A percentile compares a stretch with the other conserved stretches of the same genome.
Evolutionary conservation across 2,888 invertebrate genomes (phyloP).

Genomic region (Oscheius sp.): DNA sequence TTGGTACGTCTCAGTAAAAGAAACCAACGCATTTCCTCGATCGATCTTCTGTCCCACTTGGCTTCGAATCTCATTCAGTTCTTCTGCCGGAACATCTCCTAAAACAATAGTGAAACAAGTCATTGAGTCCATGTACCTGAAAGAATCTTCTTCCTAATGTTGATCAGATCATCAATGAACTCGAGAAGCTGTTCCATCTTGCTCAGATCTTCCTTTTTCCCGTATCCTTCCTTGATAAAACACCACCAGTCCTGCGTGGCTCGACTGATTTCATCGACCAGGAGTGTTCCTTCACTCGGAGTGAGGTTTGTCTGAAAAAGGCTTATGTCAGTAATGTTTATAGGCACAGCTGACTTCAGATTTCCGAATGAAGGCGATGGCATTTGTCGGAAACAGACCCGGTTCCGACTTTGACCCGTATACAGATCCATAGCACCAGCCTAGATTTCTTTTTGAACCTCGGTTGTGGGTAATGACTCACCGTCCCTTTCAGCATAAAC

Average conservation of each 20-base stretch:
- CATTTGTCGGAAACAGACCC: slow-evolving; percentile 39
- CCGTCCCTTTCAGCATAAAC: slow-evolving; percentile 40
- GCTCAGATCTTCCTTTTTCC: slow-evolving; percentile 28
- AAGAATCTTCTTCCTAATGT: slow-evolving; percentile 32
- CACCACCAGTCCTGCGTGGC: slow-evolving; percentile 38
- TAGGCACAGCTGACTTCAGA: neutral
- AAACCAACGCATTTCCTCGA: slow-evolving; percentile 47
- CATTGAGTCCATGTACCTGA: slow-evolving; percentile 2
- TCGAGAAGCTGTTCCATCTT: slow-evolving; percentile 32
- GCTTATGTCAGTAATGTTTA: neutral
- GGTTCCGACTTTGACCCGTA: slow-evolving; percentile 6
- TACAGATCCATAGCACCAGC: slow-evolving; percentile 41
- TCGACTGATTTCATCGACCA: slow-evolving; percentile 34
- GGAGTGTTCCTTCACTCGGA: slow-evolving; percentile 13
- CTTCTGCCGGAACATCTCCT: slow-evolving; percentile 57
- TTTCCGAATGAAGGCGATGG: slow-evolving; percentile 31
- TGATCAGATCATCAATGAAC: slow-evolving; percentile 35
- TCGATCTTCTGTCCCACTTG: slow-evolving; percentile 50
- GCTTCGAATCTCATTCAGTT: slow-evolving; percentile 46
- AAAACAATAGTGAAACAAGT: neutral
- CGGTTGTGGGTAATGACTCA: slow-evolving; percentile 4
- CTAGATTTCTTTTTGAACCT: slow-evolving; percentile 4
- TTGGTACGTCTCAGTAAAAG: neutral
- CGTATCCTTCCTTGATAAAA: slow-evolving; percentile 32
- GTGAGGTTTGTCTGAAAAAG: neutral